Conservation (phyloP, 2,113 vertebrate genomes). For the Solea solea region DNA sequence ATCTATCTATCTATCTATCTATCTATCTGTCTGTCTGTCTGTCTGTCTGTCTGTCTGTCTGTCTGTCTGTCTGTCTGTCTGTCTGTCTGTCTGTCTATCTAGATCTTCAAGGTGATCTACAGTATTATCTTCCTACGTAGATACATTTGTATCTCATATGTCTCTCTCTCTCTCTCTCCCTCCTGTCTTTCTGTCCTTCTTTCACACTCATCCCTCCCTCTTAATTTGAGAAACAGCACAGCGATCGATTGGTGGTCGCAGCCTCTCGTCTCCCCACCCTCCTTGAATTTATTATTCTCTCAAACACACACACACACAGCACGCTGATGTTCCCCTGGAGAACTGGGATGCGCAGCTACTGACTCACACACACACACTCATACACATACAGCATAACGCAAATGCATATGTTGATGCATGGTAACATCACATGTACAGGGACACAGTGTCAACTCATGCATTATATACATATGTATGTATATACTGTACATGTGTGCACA, state of each 20-base stretch:
- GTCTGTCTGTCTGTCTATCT: background rate
- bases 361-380: conserved; percentile 12
- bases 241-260: conserved; percentile 70
- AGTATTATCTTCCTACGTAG: background rate
- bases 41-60: too few relatives aligned
- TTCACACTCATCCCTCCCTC: conserved; percentile 52
- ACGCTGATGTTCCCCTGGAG: conserved; percentile 59
- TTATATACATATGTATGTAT: conserved; percentile 44
- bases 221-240: conserved; percentile 69
- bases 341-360: conserved; percentile 16
- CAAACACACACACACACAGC: conserved; percentile 52
- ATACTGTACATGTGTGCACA: conserved; percentile 7
- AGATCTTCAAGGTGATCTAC: too few relatives aligned
- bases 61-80: too few relatives aligned
- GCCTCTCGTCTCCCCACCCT: conserved; percentile 57
- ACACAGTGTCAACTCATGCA: conserved; percentile 54
- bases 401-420: conserved; percentile 55
- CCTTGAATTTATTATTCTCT: conserved; percentile 68
- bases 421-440: conserved; percentile 35
- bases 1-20: background rate
- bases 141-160: conserved; percentile 6
- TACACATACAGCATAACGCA: too few relatives aligned
- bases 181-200: conserved; percentile 12
- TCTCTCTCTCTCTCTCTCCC: conserved; percentile 1
- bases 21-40: background rate